phyloP scores from a whole-genome alignment of 2,113 vertebrate genomes.

The Tenrec ecaudatus region DNA sequence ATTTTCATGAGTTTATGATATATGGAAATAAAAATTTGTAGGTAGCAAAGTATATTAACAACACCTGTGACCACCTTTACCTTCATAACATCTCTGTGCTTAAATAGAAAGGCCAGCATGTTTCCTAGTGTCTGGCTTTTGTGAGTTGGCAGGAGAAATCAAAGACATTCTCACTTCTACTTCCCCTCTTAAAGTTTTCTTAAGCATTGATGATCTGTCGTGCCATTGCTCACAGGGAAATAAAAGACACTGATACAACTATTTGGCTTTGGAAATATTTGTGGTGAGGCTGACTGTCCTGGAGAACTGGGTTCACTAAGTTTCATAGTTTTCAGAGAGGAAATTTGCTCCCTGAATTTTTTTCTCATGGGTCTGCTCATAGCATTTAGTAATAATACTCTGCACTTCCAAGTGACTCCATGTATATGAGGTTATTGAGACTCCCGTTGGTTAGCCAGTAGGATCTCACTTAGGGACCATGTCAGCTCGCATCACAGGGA shows the following conservation, averaged over 20 bases:
- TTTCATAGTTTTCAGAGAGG: not conserved
- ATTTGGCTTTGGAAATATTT: too few relatives aligned
- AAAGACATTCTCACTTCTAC: not conserved
- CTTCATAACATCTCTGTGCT: not conserved
- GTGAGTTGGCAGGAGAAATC: not conserved
- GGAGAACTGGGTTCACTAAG: not conserved
- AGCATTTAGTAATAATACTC: not conserved
- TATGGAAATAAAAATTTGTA: not conserved
- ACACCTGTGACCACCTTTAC: not conserved
- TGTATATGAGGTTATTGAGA: not conserved
- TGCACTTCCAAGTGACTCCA: not conserved
- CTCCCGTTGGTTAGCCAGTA: not conserved
- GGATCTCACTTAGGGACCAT: not conserved
- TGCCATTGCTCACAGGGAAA: not conserved
- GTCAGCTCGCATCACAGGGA: not conserved
- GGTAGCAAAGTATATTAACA: not conserved
- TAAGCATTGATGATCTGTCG: not conserved
- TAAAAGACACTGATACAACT: not conserved
- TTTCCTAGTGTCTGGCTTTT: not conserved
- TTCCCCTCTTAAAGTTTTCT: not conserved
- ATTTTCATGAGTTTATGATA: too few relatives aligned
- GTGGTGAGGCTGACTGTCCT: too few relatives aligned
- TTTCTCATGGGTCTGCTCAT: not conserved
- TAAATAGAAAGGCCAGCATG: not conserved
- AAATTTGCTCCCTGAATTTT: not conserved